Evolutionary conservation across 2,888 invertebrate species (phyloP).

Genomic region (Catotricha subobsoleta): DNA sequence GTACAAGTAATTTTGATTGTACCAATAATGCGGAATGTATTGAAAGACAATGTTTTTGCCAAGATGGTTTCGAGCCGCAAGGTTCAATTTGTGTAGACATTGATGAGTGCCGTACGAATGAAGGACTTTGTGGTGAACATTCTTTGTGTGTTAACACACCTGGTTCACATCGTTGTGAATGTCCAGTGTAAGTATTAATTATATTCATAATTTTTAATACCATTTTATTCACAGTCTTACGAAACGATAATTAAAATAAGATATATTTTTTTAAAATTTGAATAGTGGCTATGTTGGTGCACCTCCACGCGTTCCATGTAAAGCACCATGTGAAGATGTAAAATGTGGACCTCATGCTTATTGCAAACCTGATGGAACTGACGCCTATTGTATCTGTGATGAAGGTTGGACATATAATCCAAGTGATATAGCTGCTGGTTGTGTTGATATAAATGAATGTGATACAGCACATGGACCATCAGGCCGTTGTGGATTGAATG

Average conservation of each 20-base stretch:
- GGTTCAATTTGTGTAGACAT: constrained; percentile 64
- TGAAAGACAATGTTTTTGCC: constrained; percentile 75
- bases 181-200: constrained; percentile 21
- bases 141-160: constrained; percentile 61
- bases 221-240: not conserved
- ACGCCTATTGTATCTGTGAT: constrained; percentile 83
- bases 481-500: constrained; percentile 69
- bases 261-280: not conserved
- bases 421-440: constrained; percentile 71
- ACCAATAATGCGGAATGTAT: constrained; percentile 83
- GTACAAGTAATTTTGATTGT: constrained; percentile 76
- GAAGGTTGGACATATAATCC: constrained; percentile 89
- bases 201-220: not conserved
- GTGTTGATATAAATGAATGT: constrained; percentile 85
- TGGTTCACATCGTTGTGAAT: constrained; percentile 67
- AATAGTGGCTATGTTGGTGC: constrained; percentile 64
- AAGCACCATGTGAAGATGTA: constrained; percentile 83
- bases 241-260: not conserved
- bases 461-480: constrained; percentile 55
- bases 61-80: constrained; percentile 65
- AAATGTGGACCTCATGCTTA: constrained; percentile 76
- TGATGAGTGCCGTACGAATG: constrained; percentile 50
- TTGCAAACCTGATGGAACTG: constrained; percentile 73
- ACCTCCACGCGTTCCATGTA: constrained; percentile 61
- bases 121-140: constrained; percentile 52